phyloP scores from a whole-genome alignment of 2,888 invertebrate genomes.

The Argyra leucocephala region DNA sequence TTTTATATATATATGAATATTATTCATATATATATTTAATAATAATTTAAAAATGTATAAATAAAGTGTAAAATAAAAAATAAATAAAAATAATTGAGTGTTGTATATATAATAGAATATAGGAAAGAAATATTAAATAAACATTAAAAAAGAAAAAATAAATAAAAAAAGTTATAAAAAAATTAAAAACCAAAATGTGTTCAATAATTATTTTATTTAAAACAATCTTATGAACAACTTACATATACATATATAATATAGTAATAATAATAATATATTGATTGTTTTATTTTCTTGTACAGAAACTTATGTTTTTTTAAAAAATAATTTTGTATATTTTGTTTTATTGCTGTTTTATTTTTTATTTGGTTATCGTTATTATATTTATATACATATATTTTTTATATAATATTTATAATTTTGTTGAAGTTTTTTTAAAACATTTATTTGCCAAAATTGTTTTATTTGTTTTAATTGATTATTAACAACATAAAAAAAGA shows the following conservation, averaged over 20 bases:
- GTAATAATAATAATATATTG: neutral
- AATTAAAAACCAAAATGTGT: constrained; percentile 8
- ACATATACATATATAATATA: neutral
- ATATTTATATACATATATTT: too few species aligned
- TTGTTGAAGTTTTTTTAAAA: neutral
- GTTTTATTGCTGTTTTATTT: neutral
- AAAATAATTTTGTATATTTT: neutral
- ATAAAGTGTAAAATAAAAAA: constrained; percentile 4
- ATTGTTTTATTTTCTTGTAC: constrained; percentile 1
- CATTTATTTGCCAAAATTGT: neutral
- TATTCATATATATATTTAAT: neutral
- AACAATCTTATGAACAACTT: neutral
- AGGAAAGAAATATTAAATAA: neutral
- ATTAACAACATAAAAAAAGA: neutral
- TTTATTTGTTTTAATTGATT: neutral
- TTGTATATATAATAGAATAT: neutral
- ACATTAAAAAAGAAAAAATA: neutral
- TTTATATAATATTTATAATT: neutral
- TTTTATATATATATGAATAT: constrained; percentile 7
- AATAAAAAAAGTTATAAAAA: too few species aligned
- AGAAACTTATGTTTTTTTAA: neutral
- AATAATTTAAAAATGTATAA: neutral
- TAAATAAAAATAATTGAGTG: neutral
- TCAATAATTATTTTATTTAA: constrained; percentile 7
- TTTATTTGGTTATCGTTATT: neutral